Percentiles rank a stretch among this genome's conserved stretches.
Conservation (phyloP, 2,888 invertebrate species). For the Ormyrus rosae region DNA sequence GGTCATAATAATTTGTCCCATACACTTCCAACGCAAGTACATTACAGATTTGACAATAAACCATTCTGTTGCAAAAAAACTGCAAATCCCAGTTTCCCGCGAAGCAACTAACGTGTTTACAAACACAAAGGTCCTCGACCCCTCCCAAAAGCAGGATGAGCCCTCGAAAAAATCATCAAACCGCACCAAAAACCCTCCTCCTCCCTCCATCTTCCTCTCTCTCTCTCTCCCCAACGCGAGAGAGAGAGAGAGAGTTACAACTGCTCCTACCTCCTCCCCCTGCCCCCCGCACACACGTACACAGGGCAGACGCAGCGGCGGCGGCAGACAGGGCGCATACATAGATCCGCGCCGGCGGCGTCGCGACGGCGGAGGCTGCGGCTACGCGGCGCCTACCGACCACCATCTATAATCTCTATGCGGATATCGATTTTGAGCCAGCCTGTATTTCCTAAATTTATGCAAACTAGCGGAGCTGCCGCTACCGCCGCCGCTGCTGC, state of each 20-base stretch:
- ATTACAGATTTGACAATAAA: too few species aligned
- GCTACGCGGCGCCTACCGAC: conserved; percentile 72
- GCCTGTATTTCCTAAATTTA: conserved; percentile 75
- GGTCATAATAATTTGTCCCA: too few species aligned
- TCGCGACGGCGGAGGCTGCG: conserved; percentile 72
- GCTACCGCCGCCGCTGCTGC: neutral
- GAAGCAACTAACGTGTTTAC: too few species aligned
- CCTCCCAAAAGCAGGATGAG: too few species aligned
- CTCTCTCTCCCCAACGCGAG: neutral
- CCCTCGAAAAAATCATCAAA: too few species aligned
- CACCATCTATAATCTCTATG: conserved; percentile 77
- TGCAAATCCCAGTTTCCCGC: too few species aligned
- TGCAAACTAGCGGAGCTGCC: conserved; percentile 72
- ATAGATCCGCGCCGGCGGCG: conserved; percentile 59
- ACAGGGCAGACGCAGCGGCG: conserved; percentile 61
- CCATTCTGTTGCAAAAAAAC: too few species aligned
- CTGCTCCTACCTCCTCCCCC: neutral
- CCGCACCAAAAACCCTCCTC: neutral
- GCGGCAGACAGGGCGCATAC: conserved; percentile 51
- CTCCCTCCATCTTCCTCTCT: neutral
- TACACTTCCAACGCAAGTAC: too few species aligned
- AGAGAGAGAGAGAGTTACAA: conserved; percentile 15
- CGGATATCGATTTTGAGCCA: conserved; percentile 74
- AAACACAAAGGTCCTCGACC: too few species aligned
- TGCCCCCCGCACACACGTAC: neutral